Conservation (phyloP, 2,797 vertebrate species). For the Sarcophilus harrisii region DNA sequence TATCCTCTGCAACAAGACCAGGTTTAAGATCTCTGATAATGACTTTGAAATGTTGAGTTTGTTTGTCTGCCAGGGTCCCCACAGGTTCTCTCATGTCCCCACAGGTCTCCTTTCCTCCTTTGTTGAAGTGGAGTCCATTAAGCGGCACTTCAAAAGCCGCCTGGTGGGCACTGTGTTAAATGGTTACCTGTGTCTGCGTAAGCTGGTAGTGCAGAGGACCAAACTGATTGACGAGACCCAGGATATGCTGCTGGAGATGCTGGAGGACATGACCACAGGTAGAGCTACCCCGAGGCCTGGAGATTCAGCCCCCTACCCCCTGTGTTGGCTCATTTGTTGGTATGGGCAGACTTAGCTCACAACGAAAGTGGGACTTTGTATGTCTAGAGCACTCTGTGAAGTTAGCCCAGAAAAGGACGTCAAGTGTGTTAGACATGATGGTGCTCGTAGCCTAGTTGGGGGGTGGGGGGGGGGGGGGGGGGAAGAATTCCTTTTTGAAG, state of each 20-base stretch:
- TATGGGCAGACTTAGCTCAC: not conserved
- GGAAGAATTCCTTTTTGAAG: not conserved
- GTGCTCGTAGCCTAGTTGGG: not conserved
- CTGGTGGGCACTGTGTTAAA: slow-evolving; percentile 98
- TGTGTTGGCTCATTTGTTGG: too few species aligned
- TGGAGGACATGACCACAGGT: slow-evolving; percentile 99
- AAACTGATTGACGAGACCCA: slow-evolving; percentile 99
- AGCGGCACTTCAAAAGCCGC: slow-evolving; percentile 97
- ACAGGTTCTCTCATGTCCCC: not conserved
- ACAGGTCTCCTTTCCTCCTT: slow-evolving; percentile 97
- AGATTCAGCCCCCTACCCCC: accelerated
- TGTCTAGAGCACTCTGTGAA: not conserved
- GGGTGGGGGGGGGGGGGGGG: slow-evolving; percentile 8
- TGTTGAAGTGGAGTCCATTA: slow-evolving; percentile 99
- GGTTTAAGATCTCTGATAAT: not conserved
- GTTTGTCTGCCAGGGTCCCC: not conserved
- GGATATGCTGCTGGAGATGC: slow-evolving; percentile 99
- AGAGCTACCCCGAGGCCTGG: not conserved
- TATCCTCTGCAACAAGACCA: not conserved
- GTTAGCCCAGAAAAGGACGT: not conserved
- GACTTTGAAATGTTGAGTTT: not conserved
- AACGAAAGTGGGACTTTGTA: not conserved
- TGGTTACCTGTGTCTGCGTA: slow-evolving; percentile 96
- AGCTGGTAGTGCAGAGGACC: slow-evolving; percentile 97
- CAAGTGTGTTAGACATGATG: not conserved